phyloP scores from a whole-genome alignment of 2,113 vertebrate genomes.

The Lepus timidus region DNA sequence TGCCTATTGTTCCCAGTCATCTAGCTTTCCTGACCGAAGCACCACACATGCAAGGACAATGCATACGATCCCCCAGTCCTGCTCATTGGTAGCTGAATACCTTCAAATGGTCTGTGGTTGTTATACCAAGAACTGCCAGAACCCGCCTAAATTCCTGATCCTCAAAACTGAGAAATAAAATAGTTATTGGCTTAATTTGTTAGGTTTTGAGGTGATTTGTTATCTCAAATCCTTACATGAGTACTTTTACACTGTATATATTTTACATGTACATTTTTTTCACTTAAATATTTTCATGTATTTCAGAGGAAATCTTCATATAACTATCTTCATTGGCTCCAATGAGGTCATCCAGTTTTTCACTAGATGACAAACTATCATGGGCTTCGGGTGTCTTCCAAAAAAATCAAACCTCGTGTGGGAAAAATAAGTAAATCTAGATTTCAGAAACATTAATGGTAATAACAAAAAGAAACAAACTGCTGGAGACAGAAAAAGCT shows the following conservation, averaged over 20 bases:
- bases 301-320: background rate
- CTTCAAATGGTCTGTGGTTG: background rate
- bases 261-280: background rate
- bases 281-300: background rate
- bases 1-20: background rate
- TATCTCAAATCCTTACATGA: background rate
- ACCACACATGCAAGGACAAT: background rate
- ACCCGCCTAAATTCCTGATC: slow-evolving; percentile 18
- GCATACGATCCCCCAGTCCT: background rate
- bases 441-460: slow-evolving; percentile 8
- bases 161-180: background rate
- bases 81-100: background rate
- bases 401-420: background rate
- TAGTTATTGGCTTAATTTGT: background rate
- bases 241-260: background rate
- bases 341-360: background rate
- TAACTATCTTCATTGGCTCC: background rate
- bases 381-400: background rate
- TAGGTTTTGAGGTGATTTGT: background rate
- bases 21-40: background rate
- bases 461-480: slow-evolving; percentile 24
- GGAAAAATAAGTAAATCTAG: background rate
- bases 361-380: background rate
- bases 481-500: background rate
- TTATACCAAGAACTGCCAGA: background rate